Conservation (phyloP, 2,888 invertebrate species). For the Agrotis puta region DNA sequence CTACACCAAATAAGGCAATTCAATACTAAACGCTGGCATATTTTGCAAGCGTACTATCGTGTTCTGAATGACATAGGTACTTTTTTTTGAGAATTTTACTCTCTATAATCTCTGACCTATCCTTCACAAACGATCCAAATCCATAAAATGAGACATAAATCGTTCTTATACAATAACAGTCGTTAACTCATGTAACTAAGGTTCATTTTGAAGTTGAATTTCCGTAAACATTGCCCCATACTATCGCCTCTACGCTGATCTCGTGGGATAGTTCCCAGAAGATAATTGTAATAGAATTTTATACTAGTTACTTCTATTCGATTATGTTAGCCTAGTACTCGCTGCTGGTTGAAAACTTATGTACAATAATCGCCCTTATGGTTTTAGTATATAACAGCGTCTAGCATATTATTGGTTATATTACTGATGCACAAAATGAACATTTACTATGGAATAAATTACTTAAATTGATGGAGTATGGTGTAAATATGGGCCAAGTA, state of each 20-base stretch:
- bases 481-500: neutral
- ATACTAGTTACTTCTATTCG: conserved; percentile 73
- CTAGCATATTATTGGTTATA: neutral
- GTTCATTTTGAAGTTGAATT: conserved; percentile 46
- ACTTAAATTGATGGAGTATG: neutral
- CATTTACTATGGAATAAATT: conserved; percentile 4
- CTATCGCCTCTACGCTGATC: conserved; percentile 74
- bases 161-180: conserved; percentile 1
- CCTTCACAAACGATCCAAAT: conserved; percentile 56
- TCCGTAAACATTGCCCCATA: conserved; percentile 59
- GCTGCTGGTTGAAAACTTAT: conserved; percentile 25
- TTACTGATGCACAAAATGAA: neutral
- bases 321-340: conserved; percentile 77
- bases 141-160: conserved; percentile 61
- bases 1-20: neutral
- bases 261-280: conserved; percentile 87
- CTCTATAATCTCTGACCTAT: conserved; percentile 53
- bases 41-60: neutral
- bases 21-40: neutral
- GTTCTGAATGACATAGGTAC: conserved; percentile 32
- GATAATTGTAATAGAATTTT: conserved; percentile 69
- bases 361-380: conserved; percentile 35
- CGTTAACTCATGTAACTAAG: conserved; percentile 25
- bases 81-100: conserved; percentile 35
- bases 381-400: conserved; percentile 1